Evolutionary conservation across 2,888 invertebrate species (phyloP).

Genomic region (Ephialtes manifestator): DNA sequence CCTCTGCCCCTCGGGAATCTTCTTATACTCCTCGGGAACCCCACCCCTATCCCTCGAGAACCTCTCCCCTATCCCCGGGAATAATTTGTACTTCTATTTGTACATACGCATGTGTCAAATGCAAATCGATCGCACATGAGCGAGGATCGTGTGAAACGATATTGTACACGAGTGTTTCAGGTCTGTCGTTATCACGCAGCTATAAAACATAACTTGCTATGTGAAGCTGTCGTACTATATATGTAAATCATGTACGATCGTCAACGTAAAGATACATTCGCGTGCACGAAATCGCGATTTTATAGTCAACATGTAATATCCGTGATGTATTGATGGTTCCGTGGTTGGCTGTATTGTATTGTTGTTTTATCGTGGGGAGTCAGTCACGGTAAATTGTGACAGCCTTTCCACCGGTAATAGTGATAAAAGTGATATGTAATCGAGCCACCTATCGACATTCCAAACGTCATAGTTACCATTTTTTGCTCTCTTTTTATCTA

Average conservation of each 20-base stretch:
- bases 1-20: too few species aligned
- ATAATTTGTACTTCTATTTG: too few species aligned
- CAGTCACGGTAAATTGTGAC: conserved; percentile 19
- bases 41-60: too few species aligned
- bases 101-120: background rate
- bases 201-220: conserved; percentile 31
- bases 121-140: conserved; percentile 26
- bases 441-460: background rate
- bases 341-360: conserved; percentile 2
- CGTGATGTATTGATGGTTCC: conserved; percentile 14
- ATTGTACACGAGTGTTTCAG: conserved; percentile 13
- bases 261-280: conserved; percentile 31
- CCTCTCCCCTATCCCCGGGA: too few species aligned
- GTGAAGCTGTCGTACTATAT: conserved; percentile 27
- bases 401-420: background rate
- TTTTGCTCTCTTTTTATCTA: background rate
- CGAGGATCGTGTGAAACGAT: conserved; percentile 37
- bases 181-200: conserved; percentile 18
- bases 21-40: too few species aligned
- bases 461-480: background rate
- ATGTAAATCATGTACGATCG: conserved; percentile 28
- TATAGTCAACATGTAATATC: conserved; percentile 16
- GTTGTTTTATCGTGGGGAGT: conserved; percentile 11
- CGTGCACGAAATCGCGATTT: conserved; percentile 31
- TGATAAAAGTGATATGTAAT: conserved; percentile 9